A percentile compares a stretch with the other conserved stretches of the same genome.
phyloP scores from a whole-genome alignment of 2,797 vertebrate species.

The Syndactyla subalaris region DNA sequence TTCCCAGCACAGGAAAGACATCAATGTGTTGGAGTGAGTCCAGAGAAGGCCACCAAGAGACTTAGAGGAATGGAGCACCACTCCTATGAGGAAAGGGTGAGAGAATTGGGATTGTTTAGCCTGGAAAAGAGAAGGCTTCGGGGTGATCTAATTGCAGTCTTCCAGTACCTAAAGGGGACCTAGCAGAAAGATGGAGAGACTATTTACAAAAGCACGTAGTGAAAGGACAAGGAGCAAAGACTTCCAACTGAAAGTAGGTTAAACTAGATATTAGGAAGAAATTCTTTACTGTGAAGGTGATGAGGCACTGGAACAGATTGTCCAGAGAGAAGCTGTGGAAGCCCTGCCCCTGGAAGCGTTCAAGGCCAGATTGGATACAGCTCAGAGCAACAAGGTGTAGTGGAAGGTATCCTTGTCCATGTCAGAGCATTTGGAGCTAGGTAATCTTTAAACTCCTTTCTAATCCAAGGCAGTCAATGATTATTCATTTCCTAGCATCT shows the following conservation, averaged over 20 bases:
- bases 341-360: neutral
- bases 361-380: neutral
- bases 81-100: neutral
- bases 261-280: neutral
- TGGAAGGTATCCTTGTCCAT: too few species aligned
- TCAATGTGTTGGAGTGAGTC: neutral
- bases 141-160: neutral
- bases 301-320: neutral
- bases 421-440: neutral
- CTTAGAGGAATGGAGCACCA: neutral
- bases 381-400: neutral
- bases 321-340: neutral
- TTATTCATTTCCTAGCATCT: neutral
- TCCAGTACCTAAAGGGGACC: neutral
- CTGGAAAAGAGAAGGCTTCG: neutral
- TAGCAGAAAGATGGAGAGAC: neutral
- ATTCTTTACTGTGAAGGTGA: neutral
- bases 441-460: neutral
- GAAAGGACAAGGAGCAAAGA: neutral
- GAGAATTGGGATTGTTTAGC: neutral
- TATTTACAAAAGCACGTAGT: neutral
- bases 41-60: neutral
- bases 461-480: neutral
- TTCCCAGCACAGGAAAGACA: neutral
- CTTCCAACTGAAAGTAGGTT: neutral